phyloP scores from a whole-genome alignment of 2,113 vertebrate genomes.

The Opisthocomus hoazin region DNA sequence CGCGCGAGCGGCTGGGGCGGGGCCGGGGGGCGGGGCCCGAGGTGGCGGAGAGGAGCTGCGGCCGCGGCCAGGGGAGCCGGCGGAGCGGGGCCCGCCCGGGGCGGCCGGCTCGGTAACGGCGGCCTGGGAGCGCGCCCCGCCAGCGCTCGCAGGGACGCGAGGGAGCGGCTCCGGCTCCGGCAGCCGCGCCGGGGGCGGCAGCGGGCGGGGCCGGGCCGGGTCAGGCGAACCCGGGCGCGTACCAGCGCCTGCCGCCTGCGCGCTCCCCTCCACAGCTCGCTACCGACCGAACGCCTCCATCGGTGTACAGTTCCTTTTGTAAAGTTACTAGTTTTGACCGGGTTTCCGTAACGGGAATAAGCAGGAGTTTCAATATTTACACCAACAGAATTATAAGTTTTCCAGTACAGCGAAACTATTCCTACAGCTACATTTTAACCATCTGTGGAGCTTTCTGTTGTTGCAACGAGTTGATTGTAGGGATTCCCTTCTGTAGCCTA shows the following conservation, averaged over 20 bases:
- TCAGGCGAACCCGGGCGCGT: too few species aligned
- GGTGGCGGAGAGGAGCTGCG: neutral
- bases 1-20: neutral
- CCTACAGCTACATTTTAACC: neutral
- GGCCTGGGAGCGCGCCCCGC: neutral
- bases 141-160: accelerated
- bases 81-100: neutral
- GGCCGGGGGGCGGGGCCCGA: accelerated
- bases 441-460: neutral
- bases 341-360: neutral
- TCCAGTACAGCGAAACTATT: neutral
- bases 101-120: neutral
- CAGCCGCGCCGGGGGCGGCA: too few species aligned
- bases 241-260: too few species aligned
- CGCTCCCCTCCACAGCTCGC: too few species aligned
- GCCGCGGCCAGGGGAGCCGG: neutral
- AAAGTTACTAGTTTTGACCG: neutral
- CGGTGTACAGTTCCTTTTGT: neutral
- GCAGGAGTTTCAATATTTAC: neutral
- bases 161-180: accelerated
- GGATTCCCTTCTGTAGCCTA: neutral
- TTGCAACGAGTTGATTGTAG: neutral
- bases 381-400: neutral
- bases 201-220: too few species aligned
- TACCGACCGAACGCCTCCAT: too few species aligned